phyloP scores from a whole-genome alignment of 2,888 invertebrate genomes.

The Andrena bucephala region DNA sequence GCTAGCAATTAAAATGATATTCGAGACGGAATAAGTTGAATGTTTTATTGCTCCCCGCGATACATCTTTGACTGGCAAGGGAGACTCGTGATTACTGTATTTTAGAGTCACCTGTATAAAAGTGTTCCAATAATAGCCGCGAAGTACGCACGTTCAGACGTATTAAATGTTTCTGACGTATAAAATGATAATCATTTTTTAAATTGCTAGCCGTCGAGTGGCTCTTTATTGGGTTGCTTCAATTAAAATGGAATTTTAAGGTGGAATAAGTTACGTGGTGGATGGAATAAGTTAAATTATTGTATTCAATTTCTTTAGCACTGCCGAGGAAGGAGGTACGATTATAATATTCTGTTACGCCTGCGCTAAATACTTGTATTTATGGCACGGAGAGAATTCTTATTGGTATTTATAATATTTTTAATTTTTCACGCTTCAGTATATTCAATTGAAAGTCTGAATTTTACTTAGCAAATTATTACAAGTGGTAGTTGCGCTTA shows the following conservation, averaged over 20 bases:
- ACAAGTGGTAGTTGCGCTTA: not conserved
- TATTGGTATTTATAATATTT: not conserved
- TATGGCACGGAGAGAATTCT: too few species aligned
- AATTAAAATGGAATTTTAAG: not conserved
- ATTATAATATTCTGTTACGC: not conserved
- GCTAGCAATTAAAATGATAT: slow-evolving; percentile 20
- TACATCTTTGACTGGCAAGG: not conserved
- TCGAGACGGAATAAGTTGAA: not conserved
- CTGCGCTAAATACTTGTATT: too few species aligned
- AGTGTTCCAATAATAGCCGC: not conserved
- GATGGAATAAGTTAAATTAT: too few species aligned
- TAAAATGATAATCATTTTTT: slow-evolving; percentile 17
- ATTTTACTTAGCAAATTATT: not conserved
- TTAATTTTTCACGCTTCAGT: not conserved
- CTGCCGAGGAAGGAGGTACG: too few species aligned
- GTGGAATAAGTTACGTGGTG: too few species aligned
- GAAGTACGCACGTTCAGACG: too few species aligned
- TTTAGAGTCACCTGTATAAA: not conserved
- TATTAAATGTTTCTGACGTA: slow-evolving; percentile 1
- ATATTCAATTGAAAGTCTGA: not conserved
- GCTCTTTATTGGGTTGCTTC: not conserved
- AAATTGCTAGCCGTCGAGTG: not conserved
- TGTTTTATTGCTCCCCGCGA: not conserved
- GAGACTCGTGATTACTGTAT: too few species aligned
- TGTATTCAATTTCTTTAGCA: too few species aligned